Evolutionary conservation across 2,113 vertebrate species (phyloP).

Genomic region (Pseudopodoces humilis): DNA sequence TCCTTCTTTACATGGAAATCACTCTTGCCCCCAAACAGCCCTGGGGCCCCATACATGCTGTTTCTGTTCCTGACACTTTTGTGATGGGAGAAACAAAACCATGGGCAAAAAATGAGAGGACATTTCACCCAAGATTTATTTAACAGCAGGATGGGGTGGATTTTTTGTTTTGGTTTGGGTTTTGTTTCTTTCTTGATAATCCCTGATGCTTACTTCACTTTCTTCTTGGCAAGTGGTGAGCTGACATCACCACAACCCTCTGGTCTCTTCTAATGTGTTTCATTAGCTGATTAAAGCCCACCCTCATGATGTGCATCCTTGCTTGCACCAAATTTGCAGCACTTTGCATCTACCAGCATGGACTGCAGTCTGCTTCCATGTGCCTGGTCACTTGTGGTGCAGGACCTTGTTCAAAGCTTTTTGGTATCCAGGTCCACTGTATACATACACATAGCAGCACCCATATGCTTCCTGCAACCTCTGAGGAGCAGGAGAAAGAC

Average conservation of each 20-base stretch:
- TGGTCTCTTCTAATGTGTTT: background rate
- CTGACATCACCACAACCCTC: background rate
- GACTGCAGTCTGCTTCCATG: rapidly evolving
- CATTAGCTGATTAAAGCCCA: background rate
- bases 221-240: background rate
- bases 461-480: background rate
- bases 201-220: background rate
- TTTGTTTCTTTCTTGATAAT: constrained; percentile 22
- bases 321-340: background rate
- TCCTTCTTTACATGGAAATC: background rate
- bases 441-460: background rate
- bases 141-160: background rate
- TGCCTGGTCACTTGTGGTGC: rapidly evolving
- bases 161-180: background rate
- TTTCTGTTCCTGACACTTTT: background rate
- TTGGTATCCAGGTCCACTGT: background rate
- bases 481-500: background rate
- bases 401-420: background rate
- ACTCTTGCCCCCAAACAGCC: rapidly evolving
- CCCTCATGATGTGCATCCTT: rapidly evolving
- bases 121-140: background rate
- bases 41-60: rapidly evolving
- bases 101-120: background rate
- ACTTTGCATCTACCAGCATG: background rate
- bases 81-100: constrained; percentile 22